Evolutionary conservation across 1,140 invertebrate genomes (phyloP), one percentile per base, ranked within the genome.

Genomic region (Nebria ingens): DNA sequence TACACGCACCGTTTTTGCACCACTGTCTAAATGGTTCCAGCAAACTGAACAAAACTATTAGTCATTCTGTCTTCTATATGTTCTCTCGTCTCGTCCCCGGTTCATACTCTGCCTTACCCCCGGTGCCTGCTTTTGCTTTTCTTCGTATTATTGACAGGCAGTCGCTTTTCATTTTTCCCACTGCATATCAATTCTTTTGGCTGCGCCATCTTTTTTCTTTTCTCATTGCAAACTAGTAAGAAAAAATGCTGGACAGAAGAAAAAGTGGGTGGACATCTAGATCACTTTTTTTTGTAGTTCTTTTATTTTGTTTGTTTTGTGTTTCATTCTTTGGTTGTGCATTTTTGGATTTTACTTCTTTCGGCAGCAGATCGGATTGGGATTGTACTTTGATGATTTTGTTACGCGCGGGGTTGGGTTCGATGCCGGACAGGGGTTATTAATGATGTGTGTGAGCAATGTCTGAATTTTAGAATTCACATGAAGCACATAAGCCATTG

Each of bases 81-180:
- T 17, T 17, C 6, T 45, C 9, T 17, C 40, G 9, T 17, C 15
- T 17, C 40, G 9, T 17, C 4, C 40, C 40, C 40, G 6, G 6
- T 11, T 9, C 40, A 34, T n/a, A 6, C 25, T n/a, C n/a, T n/a
- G 25, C 40, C 40, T 4, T 29, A 45, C 40, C 17, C 40, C 17
- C 15, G 3, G 4, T 4, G 6, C 40, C 40, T 4, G 40, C 40
- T 45, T 45, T 45, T 45, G 40, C 40, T 45, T 45, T 45, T 45
- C 40, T 45, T 45, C 40, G 40, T 45, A 45, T 45, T 45, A 45
- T 45, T 45, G 40, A 45, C 40, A 45, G 40, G 9, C 40, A 45
- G 40, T 45, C 40, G 40, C 40, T 45, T 45, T 45, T 45, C 40
- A 45, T 45, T 45, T 45, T 45, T 45, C 40, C 15, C 17, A 45